Evolutionary conservation across 2,797 vertebrate genomes (phyloP), one percentile per base, ranked within the genome.

Genomic region (Xenentodon cancila): DNA sequence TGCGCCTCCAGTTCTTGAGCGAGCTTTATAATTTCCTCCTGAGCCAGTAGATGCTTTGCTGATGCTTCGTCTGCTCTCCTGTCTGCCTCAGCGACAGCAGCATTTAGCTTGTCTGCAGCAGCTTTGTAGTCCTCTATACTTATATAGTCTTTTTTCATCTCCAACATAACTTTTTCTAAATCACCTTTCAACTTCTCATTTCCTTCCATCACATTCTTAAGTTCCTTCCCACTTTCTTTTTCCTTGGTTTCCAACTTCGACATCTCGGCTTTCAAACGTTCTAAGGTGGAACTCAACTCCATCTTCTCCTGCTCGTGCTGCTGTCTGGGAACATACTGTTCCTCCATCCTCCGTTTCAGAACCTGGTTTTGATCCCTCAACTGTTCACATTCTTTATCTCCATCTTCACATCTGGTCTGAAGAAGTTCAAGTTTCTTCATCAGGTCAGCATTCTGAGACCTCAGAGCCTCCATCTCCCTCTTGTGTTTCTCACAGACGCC

Each of bases 1-100:
- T 99, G 97, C 40, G 95, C 96, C 79, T 95, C 89, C 0, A 98
- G 92, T 59, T 98, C 98, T 0, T 88, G 78, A 0, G 95, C 95
- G 15, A 99, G 74, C 63, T 91, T 94, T 0, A 0, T 25, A 0
- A 92, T 88, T 68, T 96, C 95, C 16, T 95, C 93, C 9, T 95
- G 94, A n/a, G 91, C 89, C 3, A 62, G 77, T 34, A 43, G 57
- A 3, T 88, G 91, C 51, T 85, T 89, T 0, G 85, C 87, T 3
- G 84, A 56, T 0, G 75, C 1, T 0, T 90, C 84, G 1, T 85
- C 84, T 0, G 84, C 88, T 52, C 2, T 78, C 0, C 81, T 90
- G 79, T 94, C 92, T 0, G 89, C 92, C 52, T 92, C 91, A 0
- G 79, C 84, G 60, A 94, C 17, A 1, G 63, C 88, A 34, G 72